These are phyloP conservation scores for Urocitellus parryii DNA, from an alignment of 2,113 vertebrate species.

Conservation along the genomic window DNA sequence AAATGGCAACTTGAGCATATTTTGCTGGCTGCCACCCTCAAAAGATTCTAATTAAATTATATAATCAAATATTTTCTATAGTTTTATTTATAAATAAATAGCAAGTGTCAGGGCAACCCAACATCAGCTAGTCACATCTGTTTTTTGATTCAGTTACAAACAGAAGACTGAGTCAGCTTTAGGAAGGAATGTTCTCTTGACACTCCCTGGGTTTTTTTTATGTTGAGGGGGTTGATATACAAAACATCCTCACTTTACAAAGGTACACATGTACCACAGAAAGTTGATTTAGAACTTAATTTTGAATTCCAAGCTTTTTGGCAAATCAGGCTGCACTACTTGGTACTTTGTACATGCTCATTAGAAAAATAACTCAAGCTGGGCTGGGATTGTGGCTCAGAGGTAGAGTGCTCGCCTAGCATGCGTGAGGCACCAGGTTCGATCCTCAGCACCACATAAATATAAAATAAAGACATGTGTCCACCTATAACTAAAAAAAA, in stretches of 20 bases:
- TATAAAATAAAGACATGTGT: too few relatives aligned
- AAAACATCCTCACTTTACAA: slow-evolving; percentile 9
- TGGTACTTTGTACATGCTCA: not conserved
- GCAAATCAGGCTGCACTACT: not conserved
- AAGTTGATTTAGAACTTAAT: slow-evolving; percentile 9
- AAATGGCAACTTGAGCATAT: slow-evolving; percentile 33
- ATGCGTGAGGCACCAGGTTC: too few relatives aligned
- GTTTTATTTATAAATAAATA: slow-evolving; percentile 64
- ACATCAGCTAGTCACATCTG: slow-evolving; percentile 53
- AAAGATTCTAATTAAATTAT: slow-evolving; percentile 50
- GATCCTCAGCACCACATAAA: too few relatives aligned
- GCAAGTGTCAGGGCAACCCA: slow-evolving; percentile 23
- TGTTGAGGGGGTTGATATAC: not conserved
- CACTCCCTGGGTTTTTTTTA: not conserved
- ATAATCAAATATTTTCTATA: slow-evolving; percentile 23
- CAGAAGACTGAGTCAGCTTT: slow-evolving; percentile 25
- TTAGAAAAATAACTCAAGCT: slow-evolving; percentile 55
- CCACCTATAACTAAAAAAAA: too few relatives aligned
- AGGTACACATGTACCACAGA: not conserved
- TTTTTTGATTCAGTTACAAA: slow-evolving; percentile 53
- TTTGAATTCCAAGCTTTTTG: not conserved
- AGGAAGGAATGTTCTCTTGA: not conserved
- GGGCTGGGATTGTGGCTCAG: too few relatives aligned
- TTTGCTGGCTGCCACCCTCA: not conserved
- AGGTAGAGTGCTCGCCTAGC: too few relatives aligned